Evolutionary conservation across 37 sponge, comb jelly and placozoan species (phyloP), one percentile per base, ranked within the genome.

Genomic region (Ephydatia muelleri): DNA sequence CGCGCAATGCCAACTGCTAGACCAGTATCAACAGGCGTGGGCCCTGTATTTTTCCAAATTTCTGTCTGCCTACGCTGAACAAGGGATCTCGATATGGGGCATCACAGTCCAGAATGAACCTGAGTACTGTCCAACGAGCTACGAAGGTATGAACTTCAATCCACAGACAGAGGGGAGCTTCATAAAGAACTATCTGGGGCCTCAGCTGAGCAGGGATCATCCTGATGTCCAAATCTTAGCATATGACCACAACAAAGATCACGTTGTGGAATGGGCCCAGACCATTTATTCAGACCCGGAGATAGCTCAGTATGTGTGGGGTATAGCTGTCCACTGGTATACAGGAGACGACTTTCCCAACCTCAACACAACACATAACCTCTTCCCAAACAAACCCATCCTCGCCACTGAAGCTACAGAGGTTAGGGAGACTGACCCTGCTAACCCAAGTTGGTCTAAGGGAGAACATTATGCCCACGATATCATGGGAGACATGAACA

Each of bases 71-170:
- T 94, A 90, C 74, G 69, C 49, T 19, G 73, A 21, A 0, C 77
- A 82, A 34, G 87, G 84, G 2, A 79, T 94, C 30, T 0, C 76
- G 0, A 83, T 92, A 29, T 94, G 95, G 95, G 95, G 90, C 0
- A 35, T 94, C 14, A 94, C 95, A 5, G 87, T 92, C 8, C 95
- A 94, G 49, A 94, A 94, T 83, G 95, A 94, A 57, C 95, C 95
- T 37, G 94, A 49, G 36, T 68, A 47, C 21, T 90, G 94, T 71
- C 88, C 91, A 5, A 22, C 49, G 35, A 48, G 49, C 16, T 94
- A 91, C 47, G 91, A 90, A 39, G 88, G 86, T 2, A 89, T 94
- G 92, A 83, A 92, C 68, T 94, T 88, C 57, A 85, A 80, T 36
- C 90, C 95, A 14, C 87, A 94, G 35, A 86, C 95, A 16, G 86